A percentile compares a stretch with the other conserved stretches of the same genome.
phyloP scores from a whole-genome alignment of 2,888 invertebrate genomes.

The Periphyllus acericola region DNA sequence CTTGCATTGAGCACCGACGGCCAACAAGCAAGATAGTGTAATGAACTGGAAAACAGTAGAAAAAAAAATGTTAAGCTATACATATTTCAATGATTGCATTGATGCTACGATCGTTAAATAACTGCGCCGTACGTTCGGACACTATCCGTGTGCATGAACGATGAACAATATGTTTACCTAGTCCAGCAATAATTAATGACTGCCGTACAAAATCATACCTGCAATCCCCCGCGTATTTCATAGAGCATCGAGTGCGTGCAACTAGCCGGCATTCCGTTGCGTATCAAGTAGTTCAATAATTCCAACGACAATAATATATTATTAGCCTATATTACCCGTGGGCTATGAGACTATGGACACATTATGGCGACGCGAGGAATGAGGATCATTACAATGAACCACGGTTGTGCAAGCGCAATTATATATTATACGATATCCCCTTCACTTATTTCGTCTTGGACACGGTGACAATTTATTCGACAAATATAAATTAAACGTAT shows the following conservation, averaged over 20 bases:
- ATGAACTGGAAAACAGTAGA: constrained; percentile 36
- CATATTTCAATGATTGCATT: not conserved
- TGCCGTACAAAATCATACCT: not conserved
- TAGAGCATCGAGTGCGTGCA: not conserved
- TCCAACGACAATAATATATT: not conserved
- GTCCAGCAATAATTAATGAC: not conserved
- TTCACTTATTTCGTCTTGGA: constrained; percentile 32
- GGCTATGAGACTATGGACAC: not conserved
- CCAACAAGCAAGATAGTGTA: constrained; percentile 42
- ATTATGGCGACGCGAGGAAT: not conserved
- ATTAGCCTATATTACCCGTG: not conserved
- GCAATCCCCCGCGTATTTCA: not conserved
- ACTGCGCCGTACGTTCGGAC: not conserved
- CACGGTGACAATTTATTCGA: not conserved
- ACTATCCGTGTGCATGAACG: not conserved
- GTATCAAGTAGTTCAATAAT: not conserved
- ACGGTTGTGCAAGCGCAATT: constrained; percentile 22
- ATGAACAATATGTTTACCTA: not conserved
- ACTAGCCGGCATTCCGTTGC: not conserved
- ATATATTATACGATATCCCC: not conserved
- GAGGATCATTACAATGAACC: constrained; percentile 31
- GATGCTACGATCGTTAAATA: not conserved
- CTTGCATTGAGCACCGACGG: constrained; percentile 8
- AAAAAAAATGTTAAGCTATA: not conserved
- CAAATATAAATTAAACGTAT: not conserved